Evolutionary conservation across 2,797 vertebrate genomes (phyloP).

Genomic region (Cottoperca gobio): DNA sequence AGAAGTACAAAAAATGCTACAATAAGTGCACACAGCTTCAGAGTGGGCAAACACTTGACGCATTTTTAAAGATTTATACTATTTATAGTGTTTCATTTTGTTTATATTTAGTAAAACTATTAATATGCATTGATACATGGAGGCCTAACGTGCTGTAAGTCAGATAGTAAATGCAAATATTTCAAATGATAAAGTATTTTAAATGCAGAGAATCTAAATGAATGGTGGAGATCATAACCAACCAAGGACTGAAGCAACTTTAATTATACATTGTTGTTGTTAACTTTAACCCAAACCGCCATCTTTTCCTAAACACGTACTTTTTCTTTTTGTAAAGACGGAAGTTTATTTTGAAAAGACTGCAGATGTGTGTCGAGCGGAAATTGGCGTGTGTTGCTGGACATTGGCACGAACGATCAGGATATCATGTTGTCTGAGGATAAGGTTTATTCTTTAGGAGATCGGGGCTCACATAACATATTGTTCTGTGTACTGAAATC

Average conservation of each 20-base stretch:
- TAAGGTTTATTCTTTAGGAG: background rate
- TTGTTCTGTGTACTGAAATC: background rate
- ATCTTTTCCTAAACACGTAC: no score
- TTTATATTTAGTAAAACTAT: slow-evolving; percentile 64
- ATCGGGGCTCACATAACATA: background rate
- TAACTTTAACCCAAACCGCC: no score
- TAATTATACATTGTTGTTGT: background rate
- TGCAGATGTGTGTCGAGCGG: no score
- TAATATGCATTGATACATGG: slow-evolving; percentile 64
- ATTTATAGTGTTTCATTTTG: slow-evolving; percentile 56
- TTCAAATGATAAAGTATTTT: slow-evolving; percentile 3
- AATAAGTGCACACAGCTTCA: slow-evolving; percentile 67
- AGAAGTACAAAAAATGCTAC: slow-evolving; percentile 81
- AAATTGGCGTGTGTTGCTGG: no score
- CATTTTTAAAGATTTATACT: slow-evolving; percentile 60
- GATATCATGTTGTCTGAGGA: no score
- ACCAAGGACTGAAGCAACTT: background rate
- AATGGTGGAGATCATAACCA: background rate
- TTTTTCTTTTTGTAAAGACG: no score
- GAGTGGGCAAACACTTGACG: slow-evolving; percentile 69
- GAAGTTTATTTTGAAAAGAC: no score
- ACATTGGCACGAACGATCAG: no score
- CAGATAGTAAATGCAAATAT: slow-evolving; percentile 59
- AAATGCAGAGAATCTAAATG: background rate
- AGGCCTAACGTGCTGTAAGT: slow-evolving; percentile 63